These are phyloP conservation scores for Noctua janthe DNA, from an alignment of 2,888 invertebrate genomes.

Conservation along the genomic window DNA sequence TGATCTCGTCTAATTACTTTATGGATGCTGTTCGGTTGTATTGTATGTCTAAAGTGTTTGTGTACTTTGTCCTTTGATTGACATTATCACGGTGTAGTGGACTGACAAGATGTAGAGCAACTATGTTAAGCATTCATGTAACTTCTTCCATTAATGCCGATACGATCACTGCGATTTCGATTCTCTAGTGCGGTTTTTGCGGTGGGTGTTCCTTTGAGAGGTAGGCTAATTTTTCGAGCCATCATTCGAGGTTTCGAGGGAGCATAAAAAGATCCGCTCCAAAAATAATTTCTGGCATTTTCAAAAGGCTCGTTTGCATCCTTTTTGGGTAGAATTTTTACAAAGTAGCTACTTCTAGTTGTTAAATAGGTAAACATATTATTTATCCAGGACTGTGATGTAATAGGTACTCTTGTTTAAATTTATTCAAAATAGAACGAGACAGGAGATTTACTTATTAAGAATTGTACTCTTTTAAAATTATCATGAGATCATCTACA, in stretches of 20 bases:
- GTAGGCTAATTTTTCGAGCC: neutral
- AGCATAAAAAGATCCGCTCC: neutral
- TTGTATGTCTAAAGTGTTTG: slow-evolving; percentile 38
- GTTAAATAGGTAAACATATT: neutral
- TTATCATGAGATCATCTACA: slow-evolving; percentile 25
- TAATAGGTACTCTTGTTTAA: neutral
- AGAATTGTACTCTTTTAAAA: slow-evolving; percentile 10
- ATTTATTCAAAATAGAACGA: slow-evolving; percentile 24
- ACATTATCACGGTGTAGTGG: slow-evolving; percentile 44
- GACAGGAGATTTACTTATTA: too few relatives aligned
- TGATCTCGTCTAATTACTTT: slow-evolving; percentile 66
- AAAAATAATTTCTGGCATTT: neutral
- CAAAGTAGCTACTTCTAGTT: neutral
- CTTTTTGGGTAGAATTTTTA: neutral
- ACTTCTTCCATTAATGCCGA: slow-evolving; percentile 14
- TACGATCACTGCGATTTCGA: slow-evolving; percentile 11
- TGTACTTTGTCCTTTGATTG: slow-evolving; percentile 49
- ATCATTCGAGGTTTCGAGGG: too few relatives aligned
- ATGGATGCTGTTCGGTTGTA: slow-evolving; percentile 54
- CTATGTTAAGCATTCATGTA: slow-evolving; percentile 28
- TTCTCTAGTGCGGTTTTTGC: neutral
- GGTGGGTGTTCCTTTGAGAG: neutral
- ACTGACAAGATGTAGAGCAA: slow-evolving; percentile 26
- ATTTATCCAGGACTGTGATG: neutral
- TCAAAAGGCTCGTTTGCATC: neutral